Base-by-base conservation (phyloP, 2,888 invertebrate genomes). In the Athripsodes cinereus region DNA sequence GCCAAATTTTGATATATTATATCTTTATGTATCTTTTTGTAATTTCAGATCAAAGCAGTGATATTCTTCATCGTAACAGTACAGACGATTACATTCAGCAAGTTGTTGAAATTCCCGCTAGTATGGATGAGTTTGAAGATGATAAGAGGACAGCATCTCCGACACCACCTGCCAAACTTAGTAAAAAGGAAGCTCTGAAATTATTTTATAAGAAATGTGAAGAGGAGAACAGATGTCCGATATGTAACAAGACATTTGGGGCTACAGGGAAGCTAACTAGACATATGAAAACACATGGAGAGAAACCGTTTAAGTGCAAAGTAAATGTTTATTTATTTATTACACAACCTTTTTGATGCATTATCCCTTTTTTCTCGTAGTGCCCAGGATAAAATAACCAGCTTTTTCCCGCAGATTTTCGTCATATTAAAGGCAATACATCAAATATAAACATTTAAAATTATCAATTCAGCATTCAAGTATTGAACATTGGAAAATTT, bases 281-380 rank as follows among this genome's bases (percentile, higher is more conserved):
- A 57, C 75, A 75, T 65, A 70, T 73, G 69, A 75, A 74, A 65
- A 73, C 70, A 11, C 74, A 74, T 66, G 68, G 70, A 19, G 72
- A 74, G 62, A 68, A 72, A 66, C 73, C 74, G 5, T 72, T 73
- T 62, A 72, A 74, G 59, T 76, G 75, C 66, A 70, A 71, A 63
- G 44, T 61, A 16, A 40, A 3, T n/a, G 3, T 13, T 40, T 2
- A 40, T 40, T 40, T 13, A 8, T 10, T 26, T 26, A 26, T 26
- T 26, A 26, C 26, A 26, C 10, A 26, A 16, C 11, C 31, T 8
- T 8, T 11, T 8, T 31, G 31, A 31, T 31, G 6, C 8, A 31
- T 31, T 11, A 31, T 31, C 31, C 31, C 31, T 31, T 31, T 31
- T 8, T 31, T 31, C 6, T 11, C 31, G n/a, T n/a, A n/a, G n/a